Conservation (phyloP, 2,113 vertebrate species). For the Rattus rattus region DNA sequence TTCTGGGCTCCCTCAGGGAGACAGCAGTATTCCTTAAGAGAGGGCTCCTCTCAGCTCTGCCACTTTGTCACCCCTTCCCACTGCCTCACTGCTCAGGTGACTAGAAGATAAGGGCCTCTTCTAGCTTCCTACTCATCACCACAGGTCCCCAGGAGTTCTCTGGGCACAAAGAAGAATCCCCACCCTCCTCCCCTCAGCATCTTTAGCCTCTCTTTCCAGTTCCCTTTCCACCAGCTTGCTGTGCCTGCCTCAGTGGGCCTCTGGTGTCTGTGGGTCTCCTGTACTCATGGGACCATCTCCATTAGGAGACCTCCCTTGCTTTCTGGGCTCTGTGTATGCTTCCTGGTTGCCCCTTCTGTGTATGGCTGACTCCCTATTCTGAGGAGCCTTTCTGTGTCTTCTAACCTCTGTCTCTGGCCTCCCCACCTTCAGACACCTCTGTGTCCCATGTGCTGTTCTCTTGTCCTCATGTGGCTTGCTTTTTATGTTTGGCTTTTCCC, state of each 20-base stretch:
- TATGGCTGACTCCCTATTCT: not conserved
- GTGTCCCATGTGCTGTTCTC: not conserved
- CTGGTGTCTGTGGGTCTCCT: not conserved
- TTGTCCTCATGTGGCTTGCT: not conserved
- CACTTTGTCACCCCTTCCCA: not conserved
- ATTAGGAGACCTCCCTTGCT: not conserved
- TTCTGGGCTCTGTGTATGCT: not conserved
- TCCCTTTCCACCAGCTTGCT: not conserved
- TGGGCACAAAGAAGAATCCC: not conserved
- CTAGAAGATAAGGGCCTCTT: not conserved
- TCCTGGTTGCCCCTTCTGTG: not conserved
- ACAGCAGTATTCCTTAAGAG: not conserved
- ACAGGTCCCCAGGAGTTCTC: not conserved
- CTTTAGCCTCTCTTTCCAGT: not conserved
- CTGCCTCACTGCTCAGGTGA: not conserved
- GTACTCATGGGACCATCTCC: not conserved
- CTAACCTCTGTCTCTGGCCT: not conserved
- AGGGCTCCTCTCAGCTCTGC: conserved; percentile 20
- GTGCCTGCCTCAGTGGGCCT: conserved; percentile 28
- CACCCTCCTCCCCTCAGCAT: not conserved
- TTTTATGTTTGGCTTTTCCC: not conserved
- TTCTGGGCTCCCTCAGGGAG: conserved; percentile 20
- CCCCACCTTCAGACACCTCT: not conserved
- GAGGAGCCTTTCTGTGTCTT: not conserved
- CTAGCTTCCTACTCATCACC: not conserved